Evolutionary conservation across 2,888 invertebrate species (phyloP), one percentile per base, ranked within the genome.

Genomic region (Hetaerina titia): DNA sequence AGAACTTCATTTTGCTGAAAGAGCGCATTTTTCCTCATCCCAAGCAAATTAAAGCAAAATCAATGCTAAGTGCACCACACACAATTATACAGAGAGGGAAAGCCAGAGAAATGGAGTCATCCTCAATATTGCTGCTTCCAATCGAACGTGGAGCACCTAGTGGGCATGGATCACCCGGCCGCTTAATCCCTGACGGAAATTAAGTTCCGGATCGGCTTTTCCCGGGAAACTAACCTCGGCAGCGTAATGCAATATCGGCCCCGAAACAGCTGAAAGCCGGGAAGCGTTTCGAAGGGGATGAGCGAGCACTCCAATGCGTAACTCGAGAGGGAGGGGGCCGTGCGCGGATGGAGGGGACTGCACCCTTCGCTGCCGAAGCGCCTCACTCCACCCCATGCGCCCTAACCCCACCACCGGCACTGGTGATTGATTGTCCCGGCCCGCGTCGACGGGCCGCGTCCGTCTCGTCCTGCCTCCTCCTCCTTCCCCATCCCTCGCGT

Each of bases 171-270:
- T 69, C 69, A 69, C n/a, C 69, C n/a, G 81, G 31, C 81, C 92
- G 56, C n/a, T 92, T 69, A 69, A 92, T 92, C 69, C 92, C 56
- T 92, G 69, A 9, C 64, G 45, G 81, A 92, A 92, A 74, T 92
- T 90, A 90, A 90, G 90, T 90, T 69, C 90, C 90, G 25, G 13
- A 45, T 17, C 63, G 90, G 63, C 17, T 90, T 90, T 92, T 92
- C 56, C 81, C 64, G 92, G 90, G 92, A 92, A 92, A 56, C 92
- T 69, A 56, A 92, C 92, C 56, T 92, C 69, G 31, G 81, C 81
- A 31, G 81, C 69, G 69, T 92, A 92, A 92, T 74, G 69, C 69
- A 69, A 92, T 92, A 69, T 74, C 5, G 92, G 69, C n/a, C 69
- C 69, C 92, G 69, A 22, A 92, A 92, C 69, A 92, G 69, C 22